phyloP scores from a whole-genome alignment of 1,140 invertebrate species.

The Asobara japonica region DNA sequence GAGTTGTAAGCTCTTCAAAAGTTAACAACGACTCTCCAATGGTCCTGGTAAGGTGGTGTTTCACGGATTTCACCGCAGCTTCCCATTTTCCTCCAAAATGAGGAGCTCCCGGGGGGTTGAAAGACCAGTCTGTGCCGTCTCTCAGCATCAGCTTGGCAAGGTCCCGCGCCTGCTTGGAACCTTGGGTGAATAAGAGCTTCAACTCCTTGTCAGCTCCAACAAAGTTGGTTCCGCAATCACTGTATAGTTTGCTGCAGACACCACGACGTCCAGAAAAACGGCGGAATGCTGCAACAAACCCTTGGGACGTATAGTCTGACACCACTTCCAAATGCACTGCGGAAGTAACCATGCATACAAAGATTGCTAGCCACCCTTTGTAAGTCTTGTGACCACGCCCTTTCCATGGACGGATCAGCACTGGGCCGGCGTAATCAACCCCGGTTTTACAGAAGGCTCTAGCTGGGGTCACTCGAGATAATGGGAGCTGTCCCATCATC shows the following conservation, averaged over 20 bases:
- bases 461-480: no score
- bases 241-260: constrained; percentile 21
- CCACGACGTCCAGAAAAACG: constrained; percentile 36
- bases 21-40: constrained; percentile 40
- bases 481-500: no score
- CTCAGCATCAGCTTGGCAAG: neutral
- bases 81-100: constrained; percentile 23
- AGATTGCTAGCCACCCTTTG: no score
- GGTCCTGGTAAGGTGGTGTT: constrained; percentile 20
- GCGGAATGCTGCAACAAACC: constrained; percentile 13
- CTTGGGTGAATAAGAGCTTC: constrained; percentile 9
- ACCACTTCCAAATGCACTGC: constrained; percentile 9
- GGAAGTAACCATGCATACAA: constrained; percentile 11
- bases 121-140: neutral
- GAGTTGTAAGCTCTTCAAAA: constrained; percentile 44
- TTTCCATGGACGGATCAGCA: no score
- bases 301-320: neutral
- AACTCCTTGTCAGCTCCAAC: constrained; percentile 26
- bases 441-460: no score
- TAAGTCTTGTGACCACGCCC: no score
- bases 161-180: neutral
- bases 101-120: constrained; percentile 13
- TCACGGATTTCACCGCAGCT: constrained; percentile 10
- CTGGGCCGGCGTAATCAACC: no score
- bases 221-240: constrained; percentile 41